Conservation (phyloP, 2,113 vertebrate genomes). For the Prinia subflava region DNA sequence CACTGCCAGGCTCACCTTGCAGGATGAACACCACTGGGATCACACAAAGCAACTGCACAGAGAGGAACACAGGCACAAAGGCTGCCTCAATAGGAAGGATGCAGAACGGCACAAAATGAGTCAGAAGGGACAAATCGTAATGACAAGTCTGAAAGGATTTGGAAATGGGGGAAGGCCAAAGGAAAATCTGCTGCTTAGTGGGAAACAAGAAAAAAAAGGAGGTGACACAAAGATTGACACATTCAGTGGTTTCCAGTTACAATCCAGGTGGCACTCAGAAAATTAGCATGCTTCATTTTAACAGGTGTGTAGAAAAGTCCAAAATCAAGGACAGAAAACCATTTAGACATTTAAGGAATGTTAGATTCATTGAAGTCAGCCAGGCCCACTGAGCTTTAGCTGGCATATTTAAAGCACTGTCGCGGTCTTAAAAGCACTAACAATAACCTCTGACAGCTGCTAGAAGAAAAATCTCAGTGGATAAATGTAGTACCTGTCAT, state of each 20-base stretch:
- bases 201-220: not conserved
- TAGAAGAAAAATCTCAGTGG: not conserved
- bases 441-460: not conserved
- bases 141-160: not conserved
- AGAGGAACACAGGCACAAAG: not conserved
- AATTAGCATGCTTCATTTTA: not conserved
- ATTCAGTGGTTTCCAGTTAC: not conserved
- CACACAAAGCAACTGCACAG: not conserved
- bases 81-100: not conserved
- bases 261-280: not conserved
- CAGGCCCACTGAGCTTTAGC: not conserved
- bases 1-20: not conserved
- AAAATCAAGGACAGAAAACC: not conserved
- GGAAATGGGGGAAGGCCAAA: not conserved
- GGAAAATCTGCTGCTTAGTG: not conserved
- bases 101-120: not conserved
- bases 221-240: not conserved
- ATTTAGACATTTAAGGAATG: not conserved
- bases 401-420: not conserved
- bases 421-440: not conserved
- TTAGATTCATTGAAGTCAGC: not conserved
- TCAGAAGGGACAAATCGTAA: conserved; percentile 12
- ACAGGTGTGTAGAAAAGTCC: not conserved
- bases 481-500: conserved; percentile 17
- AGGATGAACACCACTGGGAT: not conserved